These are phyloP conservation scores for Labroides dimidiatus DNA, from an alignment of 2,797 vertebrate species.

Conservation along the genomic window DNA sequence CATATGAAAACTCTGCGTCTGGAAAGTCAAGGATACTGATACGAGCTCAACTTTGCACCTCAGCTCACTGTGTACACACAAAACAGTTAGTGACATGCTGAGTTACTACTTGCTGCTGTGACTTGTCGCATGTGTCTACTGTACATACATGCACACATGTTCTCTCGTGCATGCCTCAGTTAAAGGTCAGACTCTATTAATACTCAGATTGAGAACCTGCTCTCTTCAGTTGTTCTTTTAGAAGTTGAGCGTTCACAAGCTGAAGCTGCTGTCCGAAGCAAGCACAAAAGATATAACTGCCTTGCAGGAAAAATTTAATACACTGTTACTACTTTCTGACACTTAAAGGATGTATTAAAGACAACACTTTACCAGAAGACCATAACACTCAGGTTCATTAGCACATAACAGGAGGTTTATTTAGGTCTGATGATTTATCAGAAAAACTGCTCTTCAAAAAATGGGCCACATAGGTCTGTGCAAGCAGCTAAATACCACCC, in stretches of 20 bases:
- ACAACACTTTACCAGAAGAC: not conserved
- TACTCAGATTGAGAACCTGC: slow-evolving; percentile 9
- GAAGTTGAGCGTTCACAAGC: too few relatives aligned
- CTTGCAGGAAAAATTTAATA: not conserved
- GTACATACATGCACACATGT: slow-evolving; percentile 15
- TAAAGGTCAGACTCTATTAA: slow-evolving; percentile 67
- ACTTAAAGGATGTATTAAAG: not conserved
- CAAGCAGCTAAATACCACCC: too few relatives aligned
- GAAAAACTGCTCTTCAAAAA: too few relatives aligned
- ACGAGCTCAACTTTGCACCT: slow-evolving; percentile 49
- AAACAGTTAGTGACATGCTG: slow-evolving; percentile 38
- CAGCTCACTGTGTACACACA: slow-evolving; percentile 36
- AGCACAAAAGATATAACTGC: not conserved
- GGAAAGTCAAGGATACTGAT: slow-evolving; percentile 70
- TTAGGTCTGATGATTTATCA: not conserved
- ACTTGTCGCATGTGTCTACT: slow-evolving; percentile 31
- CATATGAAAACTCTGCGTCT: slow-evolving; percentile 62
- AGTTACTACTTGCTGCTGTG: slow-evolving; percentile 42
- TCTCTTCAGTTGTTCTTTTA: too few relatives aligned
- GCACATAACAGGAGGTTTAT: not conserved
- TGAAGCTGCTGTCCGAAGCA: too few relatives aligned
- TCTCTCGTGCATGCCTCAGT: slow-evolving; percentile 4
- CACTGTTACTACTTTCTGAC: slow-evolving; percentile 6
- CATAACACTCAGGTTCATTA: slow-evolving; percentile 6
- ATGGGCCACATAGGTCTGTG: too few relatives aligned